Conservation (phyloP, 2,797 vertebrate species). For the Pseudotriccus pelzelni region DNA sequence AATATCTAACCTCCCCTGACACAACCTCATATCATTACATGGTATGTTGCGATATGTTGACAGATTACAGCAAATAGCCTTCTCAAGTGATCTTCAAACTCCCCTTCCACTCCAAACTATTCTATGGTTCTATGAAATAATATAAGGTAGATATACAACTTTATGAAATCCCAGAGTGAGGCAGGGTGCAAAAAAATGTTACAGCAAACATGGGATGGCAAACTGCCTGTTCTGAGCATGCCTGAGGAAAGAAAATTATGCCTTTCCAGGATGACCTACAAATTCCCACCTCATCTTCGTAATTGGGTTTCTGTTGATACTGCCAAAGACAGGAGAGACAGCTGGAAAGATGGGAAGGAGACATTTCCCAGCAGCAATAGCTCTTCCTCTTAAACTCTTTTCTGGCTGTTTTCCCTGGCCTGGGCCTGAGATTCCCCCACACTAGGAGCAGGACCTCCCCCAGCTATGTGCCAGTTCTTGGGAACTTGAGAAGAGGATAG, state of each 20-base stretch:
- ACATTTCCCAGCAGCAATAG: background rate
- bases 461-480: background rate
- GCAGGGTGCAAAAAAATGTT: background rate
- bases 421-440: background rate
- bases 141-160: background rate
- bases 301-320: background rate
- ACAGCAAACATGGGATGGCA: background rate
- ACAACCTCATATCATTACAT: background rate
- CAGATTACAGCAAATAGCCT: background rate
- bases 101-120: background rate
- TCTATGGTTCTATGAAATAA: background rate
- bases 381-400: background rate
- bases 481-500: background rate
- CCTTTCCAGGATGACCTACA: background rate
- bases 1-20: background rate
- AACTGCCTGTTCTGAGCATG: background rate
- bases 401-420: background rate
- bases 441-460: background rate
- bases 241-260: background rate
- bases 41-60: background rate
- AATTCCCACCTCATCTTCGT: background rate
- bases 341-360: background rate
- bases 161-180: background rate
- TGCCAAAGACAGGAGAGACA: background rate
- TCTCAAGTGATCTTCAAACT: background rate